Evolutionary conservation across 2,113 vertebrate genomes (phyloP).

Genomic region (human (Homo sapiens)): DNA sequence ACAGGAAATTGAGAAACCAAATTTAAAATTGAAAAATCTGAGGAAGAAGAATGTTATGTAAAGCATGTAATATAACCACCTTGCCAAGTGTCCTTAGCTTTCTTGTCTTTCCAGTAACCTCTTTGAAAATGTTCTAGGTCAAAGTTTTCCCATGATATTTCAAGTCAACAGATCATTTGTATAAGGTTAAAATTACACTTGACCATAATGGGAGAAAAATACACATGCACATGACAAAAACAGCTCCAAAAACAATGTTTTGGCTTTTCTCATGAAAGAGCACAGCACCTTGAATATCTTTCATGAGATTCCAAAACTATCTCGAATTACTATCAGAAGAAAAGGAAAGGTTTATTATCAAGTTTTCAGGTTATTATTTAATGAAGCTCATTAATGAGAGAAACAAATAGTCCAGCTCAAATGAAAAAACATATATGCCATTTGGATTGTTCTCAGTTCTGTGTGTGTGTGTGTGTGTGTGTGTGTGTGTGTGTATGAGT

Average conservation of each 20-base stretch:
- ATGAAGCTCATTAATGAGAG: slow-evolving; percentile 55
- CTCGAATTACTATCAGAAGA: slow-evolving; percentile 54
- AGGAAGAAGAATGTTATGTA: slow-evolving; percentile 56
- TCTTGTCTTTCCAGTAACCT: slow-evolving; percentile 63
- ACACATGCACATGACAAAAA: slow-evolving; percentile 55
- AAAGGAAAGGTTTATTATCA: background rate
- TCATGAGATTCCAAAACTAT: slow-evolving; percentile 67
- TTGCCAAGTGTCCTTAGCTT: slow-evolving; percentile 63
- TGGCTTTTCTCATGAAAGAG: slow-evolving; percentile 51
- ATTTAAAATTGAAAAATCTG: slow-evolving; percentile 55
- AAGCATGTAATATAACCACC: slow-evolving; percentile 20
- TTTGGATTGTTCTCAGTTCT: background rate
- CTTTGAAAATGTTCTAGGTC: slow-evolving; percentile 68
- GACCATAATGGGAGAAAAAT: slow-evolving; percentile 39
- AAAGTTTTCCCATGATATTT: slow-evolving; percentile 70
- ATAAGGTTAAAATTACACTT: slow-evolving; percentile 66
- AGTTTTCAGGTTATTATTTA: slow-evolving; percentile 59
- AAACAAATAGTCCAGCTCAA: slow-evolving; percentile 36
- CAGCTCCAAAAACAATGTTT: slow-evolving; percentile 70
- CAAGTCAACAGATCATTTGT: slow-evolving; percentile 68
- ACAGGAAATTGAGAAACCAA: slow-evolving; percentile 61
- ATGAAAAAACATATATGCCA: background rate
- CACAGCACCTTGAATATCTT: slow-evolving; percentile 62
- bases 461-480: too few species aligned
- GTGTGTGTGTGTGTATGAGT: too few species aligned